Evolutionary conservation across 2,113 vertebrate genomes (phyloP).

Genomic region (Sciurus niger): DNA sequence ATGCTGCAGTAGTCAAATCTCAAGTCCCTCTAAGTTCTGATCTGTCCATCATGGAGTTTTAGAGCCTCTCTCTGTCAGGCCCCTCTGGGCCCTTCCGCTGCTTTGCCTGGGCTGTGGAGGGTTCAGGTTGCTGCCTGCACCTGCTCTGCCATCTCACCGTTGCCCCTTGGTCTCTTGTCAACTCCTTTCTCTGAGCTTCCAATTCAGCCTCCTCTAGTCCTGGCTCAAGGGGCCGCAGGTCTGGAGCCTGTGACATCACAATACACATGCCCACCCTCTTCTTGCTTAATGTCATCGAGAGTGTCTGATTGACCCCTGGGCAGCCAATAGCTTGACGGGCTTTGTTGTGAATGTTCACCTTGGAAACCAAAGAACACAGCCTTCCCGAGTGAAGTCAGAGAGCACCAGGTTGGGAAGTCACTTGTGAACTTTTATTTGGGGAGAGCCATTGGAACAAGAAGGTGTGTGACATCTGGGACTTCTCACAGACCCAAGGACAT

Average conservation of each 20-base stretch:
- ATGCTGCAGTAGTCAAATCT: too few species aligned
- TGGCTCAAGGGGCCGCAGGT: neutral
- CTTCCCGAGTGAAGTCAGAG: constrained; percentile 43
- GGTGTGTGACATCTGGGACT: neutral
- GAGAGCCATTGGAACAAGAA: neutral
- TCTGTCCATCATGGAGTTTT: too few species aligned
- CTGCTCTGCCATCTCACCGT: too few species aligned
- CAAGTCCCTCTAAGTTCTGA: too few species aligned
- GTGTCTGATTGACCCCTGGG: neutral
- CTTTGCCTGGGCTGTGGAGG: too few species aligned
- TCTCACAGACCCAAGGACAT: neutral
- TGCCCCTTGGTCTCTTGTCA: neutral
- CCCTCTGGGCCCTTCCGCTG: too few species aligned
- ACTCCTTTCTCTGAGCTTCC: neutral
- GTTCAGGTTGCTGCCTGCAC: too few species aligned
- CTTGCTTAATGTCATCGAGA: too few species aligned
- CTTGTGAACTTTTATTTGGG: neutral
- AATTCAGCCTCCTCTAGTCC: neutral
- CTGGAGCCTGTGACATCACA: neutral
- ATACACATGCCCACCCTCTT: neutral
- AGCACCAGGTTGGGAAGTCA: neutral
- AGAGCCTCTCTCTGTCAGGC: too few species aligned
- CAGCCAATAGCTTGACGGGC: neutral
- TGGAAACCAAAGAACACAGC: neutral
- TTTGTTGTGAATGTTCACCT: too few species aligned